Evolutionary conservation across 35 echinoderm and acorn worm species (phyloP).

Genomic region (Anneissia japonica): DNA sequence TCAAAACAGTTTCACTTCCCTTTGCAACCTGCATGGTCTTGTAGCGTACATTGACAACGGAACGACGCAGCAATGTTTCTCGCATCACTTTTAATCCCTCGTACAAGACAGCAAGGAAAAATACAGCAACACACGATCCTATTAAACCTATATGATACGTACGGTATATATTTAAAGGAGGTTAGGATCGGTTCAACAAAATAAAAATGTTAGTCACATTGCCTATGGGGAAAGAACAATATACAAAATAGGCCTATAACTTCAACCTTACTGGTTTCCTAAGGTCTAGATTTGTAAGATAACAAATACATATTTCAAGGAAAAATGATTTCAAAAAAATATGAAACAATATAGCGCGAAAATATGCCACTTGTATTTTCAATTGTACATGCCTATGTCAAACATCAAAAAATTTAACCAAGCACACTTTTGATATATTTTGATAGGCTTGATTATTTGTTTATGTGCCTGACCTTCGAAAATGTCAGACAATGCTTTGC

Average conservation of each 20-base stretch:
- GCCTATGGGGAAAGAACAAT: no score
- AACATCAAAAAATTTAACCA: no score
- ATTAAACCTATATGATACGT: constrained; percentile 53
- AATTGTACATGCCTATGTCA: no score
- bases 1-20: constrained; percentile 64
- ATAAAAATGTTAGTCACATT: background rate
- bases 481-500: no score
- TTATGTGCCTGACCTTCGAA: no score
- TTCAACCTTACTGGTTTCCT: background rate
- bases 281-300: background rate
- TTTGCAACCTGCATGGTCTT: constrained; percentile 72
- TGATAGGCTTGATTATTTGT: no score
- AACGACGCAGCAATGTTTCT: constrained; percentile 57
- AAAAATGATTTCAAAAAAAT: background rate
- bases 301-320: background rate
- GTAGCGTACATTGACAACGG: constrained; percentile 74
- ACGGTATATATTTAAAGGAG: no score
- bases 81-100: constrained; percentile 87
- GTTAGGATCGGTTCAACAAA: background rate
- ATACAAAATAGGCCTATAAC: background rate
- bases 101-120: constrained; percentile 80
- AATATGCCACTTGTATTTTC: no score
- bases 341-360: no score
- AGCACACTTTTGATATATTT: no score
- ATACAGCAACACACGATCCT: constrained; percentile 83